These are phyloP conservation scores for Hydrochoerus hydrochaeris DNA, from an alignment of 2,113 vertebrate genomes.

Conservation along the genomic window DNA sequence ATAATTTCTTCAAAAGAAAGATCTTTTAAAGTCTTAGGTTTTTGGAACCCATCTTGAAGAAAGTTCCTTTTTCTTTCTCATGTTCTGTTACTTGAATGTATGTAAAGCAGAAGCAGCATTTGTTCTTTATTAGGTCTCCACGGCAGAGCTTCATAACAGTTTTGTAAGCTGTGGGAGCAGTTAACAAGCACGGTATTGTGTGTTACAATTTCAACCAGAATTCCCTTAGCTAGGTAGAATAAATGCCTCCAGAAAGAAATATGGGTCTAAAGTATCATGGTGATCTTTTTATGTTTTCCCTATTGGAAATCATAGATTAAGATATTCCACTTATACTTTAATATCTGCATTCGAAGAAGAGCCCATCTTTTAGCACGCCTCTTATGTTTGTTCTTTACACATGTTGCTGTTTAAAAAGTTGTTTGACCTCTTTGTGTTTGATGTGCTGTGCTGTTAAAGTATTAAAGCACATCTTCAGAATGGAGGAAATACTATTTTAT, in stretches of 20 bases:
- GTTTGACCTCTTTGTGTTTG: not conserved
- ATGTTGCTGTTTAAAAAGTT: not conserved
- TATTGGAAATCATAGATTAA: not conserved
- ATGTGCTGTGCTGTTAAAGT: not conserved
- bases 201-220: slow-evolving; percentile 41
- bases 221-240: not conserved
- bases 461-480: not conserved
- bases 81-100: slow-evolving; percentile 29
- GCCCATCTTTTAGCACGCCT: not conserved
- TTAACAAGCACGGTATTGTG: slow-evolving; percentile 27
- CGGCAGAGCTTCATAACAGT: slow-evolving; percentile 21
- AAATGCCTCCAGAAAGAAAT: not conserved
- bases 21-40: slow-evolving; percentile 2
- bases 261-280: not conserved
- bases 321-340: not conserved
- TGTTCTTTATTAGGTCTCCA: slow-evolving; percentile 53
- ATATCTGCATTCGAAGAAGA: not conserved
- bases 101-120: slow-evolving; percentile 51
- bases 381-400: not conserved
- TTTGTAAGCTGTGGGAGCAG: not conserved
- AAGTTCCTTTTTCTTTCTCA: slow-evolving; percentile 24
- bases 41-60: not conserved
- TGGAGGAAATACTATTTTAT: not conserved
- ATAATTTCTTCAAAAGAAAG: slow-evolving; percentile 46
- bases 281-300: not conserved